These are phyloP conservation scores for Cantharis rustica DNA, from an alignment of 2,888 invertebrate species.

Conservation along the genomic window DNA sequence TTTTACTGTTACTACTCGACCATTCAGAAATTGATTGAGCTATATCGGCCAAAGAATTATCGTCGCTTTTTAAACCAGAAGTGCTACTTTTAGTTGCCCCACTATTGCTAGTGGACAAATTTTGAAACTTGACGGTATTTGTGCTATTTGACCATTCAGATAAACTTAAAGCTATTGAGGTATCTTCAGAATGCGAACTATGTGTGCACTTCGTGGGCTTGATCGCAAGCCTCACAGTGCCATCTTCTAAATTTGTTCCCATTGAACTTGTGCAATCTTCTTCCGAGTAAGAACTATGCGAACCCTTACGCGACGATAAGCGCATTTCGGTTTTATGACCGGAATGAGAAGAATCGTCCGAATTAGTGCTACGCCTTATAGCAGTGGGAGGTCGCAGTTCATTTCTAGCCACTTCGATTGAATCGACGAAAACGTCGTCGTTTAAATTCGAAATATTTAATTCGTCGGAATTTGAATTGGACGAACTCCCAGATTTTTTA, in stretches of 20 bases:
- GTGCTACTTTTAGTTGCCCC: constrained; percentile 64
- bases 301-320: constrained; percentile 50
- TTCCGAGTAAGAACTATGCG: constrained; percentile 74
- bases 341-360: constrained; percentile 53
- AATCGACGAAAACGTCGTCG: constrained; percentile 56
- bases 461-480: constrained; percentile 55
- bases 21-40: constrained; percentile 84
- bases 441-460: constrained; percentile 54
- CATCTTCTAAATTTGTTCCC: constrained; percentile 76
- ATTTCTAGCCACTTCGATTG: constrained; percentile 45
- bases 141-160: constrained; percentile 90
- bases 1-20: constrained; percentile 77
- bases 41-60: constrained; percentile 73
- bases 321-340: constrained; percentile 44
- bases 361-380: constrained; percentile 51
- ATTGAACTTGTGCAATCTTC: constrained; percentile 74
- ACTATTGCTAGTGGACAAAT: constrained; percentile 67
- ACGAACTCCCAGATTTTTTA: constrained; percentile 45
- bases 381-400: constrained; percentile 54
- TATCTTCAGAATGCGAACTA: constrained; percentile 84
- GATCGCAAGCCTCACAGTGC: constrained; percentile 78
- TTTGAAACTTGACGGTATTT: constrained; percentile 81
- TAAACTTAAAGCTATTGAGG: constrained; percentile 82
- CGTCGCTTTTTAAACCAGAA: constrained; percentile 74
- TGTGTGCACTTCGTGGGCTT: constrained; percentile 83